Evolutionary conservation across 92 coral and sea anemone genomes (phyloP), one percentile per base, ranked within the genome.

Genomic region (Umimayanthus chanpuru): DNA sequence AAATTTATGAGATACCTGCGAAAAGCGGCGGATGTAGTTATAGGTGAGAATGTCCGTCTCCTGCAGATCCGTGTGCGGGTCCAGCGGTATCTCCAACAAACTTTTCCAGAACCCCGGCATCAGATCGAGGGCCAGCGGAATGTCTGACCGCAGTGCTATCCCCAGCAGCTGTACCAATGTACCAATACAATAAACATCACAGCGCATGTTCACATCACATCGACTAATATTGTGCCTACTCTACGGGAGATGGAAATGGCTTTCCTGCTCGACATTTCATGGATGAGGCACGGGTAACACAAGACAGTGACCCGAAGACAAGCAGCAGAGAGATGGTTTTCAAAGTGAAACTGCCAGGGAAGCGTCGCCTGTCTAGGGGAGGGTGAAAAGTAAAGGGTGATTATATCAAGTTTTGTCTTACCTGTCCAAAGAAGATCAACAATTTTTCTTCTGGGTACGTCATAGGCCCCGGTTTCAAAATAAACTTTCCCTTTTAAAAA

Each of bases 101-200:
- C 98, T 94, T 91, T 95, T 97, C 99, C 99, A 97, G 92, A 97
- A 97, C 76, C 88, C 93, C 4, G 99, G 97, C 91, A 97, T 74
- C 89, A 97, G 85, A 81, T 97, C 99, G 90, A 97, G 89, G 77
- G 99, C 99, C 47, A 97, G 91, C 28, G 99, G 99, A 68, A 97
- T 94, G 81, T 97, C 99, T 16, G 99, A 94, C 29, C 99, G 93
- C 74, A 97, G 91, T 9, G 98, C 98, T 76, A 97, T 97, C 21
- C 99, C 99, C 43, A 97, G 87, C 36, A 97, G 91, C 99, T 97
- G 88, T 15, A 76, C 75, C 39, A 10, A 88, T 97, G 88, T 15
- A 76, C 75, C 39, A 10, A 88, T 15, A 89, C 0, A 30, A 86
- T 12, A 85, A 1, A n/a, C 66, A 70, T 56, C 21, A 61, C 29